These are phyloP conservation scores for Boleophthalmus pectinirostris DNA, from an alignment of 2,113 vertebrate genomes.

Conservation along the genomic window DNA sequence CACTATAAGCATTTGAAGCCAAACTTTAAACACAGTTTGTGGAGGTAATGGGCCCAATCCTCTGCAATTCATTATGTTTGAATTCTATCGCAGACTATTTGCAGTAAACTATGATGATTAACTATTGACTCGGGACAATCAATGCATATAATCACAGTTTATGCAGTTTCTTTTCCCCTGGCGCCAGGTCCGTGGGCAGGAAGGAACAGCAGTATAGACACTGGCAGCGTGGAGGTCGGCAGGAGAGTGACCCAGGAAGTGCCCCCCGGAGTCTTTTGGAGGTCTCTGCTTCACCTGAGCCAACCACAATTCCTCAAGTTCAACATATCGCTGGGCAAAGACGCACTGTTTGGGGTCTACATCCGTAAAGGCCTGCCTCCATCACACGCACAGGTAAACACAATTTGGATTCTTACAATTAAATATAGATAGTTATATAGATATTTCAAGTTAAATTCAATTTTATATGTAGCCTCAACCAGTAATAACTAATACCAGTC, in stretches of 20 bases:
- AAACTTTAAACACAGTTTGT: conserved; percentile 31
- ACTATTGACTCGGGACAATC: conserved; percentile 48
- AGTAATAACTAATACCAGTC: no score
- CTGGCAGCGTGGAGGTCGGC: conserved; percentile 90
- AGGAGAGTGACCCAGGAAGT: conserved; percentile 93
- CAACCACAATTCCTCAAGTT: conserved; percentile 98
- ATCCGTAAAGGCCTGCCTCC: conserved; percentile 95
- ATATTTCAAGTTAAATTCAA: no score
- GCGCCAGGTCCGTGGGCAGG: conserved; percentile 83
- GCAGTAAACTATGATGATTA: conserved; percentile 49
- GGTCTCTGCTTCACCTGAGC: conserved; percentile 91
- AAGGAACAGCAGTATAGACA: conserved; percentile 97
- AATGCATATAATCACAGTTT: conserved; percentile 58
- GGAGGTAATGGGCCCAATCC: conserved; percentile 39
- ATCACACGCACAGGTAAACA: conserved; percentile 89
- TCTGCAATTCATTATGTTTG: conserved; percentile 23
- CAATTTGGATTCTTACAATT: not conserved
- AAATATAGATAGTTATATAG: no score
- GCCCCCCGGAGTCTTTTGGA: conserved; percentile 94
- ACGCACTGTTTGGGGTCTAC: conserved; percentile 96
- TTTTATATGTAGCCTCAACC: no score
- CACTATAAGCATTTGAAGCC: conserved; percentile 6
- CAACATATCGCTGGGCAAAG: conserved; percentile 97
- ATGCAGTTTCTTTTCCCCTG: conserved; percentile 62
- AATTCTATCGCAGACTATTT: conserved; percentile 36